Evolutionary conservation across 2,797 vertebrate species (phyloP).

Genomic region (Danio tinwini): DNA sequence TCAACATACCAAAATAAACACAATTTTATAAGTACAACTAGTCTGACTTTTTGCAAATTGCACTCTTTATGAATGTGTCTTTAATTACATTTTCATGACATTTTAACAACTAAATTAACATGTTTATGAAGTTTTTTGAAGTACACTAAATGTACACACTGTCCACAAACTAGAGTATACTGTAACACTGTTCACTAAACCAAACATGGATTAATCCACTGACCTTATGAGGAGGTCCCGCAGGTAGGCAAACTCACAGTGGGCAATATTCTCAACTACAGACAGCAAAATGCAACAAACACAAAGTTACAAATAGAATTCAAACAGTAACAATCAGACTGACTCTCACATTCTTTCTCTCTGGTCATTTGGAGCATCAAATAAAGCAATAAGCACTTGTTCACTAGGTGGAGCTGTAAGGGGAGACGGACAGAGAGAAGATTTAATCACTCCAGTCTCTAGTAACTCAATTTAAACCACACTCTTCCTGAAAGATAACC

Average conservation of each 20-base stretch:
- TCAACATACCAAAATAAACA: too few species aligned
- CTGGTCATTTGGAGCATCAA: neutral
- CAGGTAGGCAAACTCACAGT: slow-evolving; percentile 98
- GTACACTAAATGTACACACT: neutral
- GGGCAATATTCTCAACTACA: slow-evolving; percentile 94
- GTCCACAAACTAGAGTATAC: neutral
- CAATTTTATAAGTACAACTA: too few species aligned
- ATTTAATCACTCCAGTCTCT: slow-evolving; percentile 31
- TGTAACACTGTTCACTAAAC: neutral
- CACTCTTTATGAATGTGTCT: neutral
- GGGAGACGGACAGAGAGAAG: neutral
- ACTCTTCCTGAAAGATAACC: slow-evolving; percentile 54
- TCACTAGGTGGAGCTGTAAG: slow-evolving; percentile 25
- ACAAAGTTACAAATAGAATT: neutral
- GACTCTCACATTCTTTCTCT: neutral
- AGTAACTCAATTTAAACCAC: slow-evolving; percentile 57
- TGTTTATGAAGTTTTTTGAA: too few species aligned
- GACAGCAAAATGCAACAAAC: slow-evolving; percentile 61
- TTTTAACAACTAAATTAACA: neutral
- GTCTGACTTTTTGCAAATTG: too few species aligned
- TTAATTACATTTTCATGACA: neutral
- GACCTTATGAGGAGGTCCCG: slow-evolving; percentile 98
- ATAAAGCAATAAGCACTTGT: neutral
- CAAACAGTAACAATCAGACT: neutral
- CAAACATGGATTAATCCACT: slow-evolving; percentile 51